Evolutionary conservation across 2,113 vertebrate genomes (phyloP).

Genomic region (Oryzias javanicus): DNA sequence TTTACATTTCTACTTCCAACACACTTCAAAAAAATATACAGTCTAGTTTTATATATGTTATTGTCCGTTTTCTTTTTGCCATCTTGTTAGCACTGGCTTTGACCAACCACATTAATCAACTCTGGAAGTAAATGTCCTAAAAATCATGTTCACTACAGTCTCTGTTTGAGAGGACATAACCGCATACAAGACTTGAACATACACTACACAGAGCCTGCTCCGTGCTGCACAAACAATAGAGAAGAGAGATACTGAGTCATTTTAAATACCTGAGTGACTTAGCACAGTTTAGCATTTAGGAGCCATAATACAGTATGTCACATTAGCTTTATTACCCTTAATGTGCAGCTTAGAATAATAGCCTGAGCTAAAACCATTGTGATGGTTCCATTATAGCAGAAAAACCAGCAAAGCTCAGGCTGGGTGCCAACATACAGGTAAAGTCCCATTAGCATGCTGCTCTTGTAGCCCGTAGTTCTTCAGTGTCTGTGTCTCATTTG

Average conservation of each 20-base stretch:
- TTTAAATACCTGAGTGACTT: conserved; percentile 62
- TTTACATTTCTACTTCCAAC: conserved; percentile 11
- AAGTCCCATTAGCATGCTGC: conserved; percentile 66
- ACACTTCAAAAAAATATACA: too few species aligned
- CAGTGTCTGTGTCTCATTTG: conserved; percentile 72
- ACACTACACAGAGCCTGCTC: conserved; percentile 14
- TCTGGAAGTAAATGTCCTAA: conserved; percentile 10
- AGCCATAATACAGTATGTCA: conserved; percentile 63
- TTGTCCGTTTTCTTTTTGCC: conserved; percentile 8
- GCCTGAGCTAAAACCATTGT: conserved; percentile 67
- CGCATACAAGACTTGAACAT: conserved; percentile 18
- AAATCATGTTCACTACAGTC: conserved; percentile 18
- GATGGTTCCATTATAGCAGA: conserved; percentile 55
- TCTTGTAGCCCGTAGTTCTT: conserved; percentile 52
- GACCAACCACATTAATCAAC: conserved; percentile 23
- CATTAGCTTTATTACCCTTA: conserved; percentile 70
- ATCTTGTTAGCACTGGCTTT: conserved; percentile 13
- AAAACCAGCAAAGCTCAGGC: conserved; percentile 38
- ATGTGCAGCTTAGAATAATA: conserved; percentile 68
- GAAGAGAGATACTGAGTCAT: conserved; percentile 32
- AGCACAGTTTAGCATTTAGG: conserved; percentile 63
- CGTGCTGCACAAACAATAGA: conserved; percentile 34
- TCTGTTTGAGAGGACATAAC: conserved; percentile 8
- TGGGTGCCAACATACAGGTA: conserved; percentile 55
- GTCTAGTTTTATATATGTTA: too few species aligned